A percentile compares a stretch with the other conserved stretches of the same genome.
phyloP scores from a whole-genome alignment of 1,140 invertebrate genomes.

The Penaeus indicus region DNA sequence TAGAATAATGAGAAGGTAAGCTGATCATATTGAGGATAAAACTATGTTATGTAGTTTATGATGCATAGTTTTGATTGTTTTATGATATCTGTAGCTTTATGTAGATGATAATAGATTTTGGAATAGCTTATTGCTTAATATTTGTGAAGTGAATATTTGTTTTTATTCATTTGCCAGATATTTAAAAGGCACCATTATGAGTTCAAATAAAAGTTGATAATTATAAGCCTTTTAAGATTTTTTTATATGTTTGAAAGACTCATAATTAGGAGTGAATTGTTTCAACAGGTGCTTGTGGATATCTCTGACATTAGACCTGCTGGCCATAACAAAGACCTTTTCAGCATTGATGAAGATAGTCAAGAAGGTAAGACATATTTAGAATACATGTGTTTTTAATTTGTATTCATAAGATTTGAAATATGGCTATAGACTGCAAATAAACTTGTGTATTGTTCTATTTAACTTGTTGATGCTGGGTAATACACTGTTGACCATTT shows the following conservation, averaged over 20 bases:
- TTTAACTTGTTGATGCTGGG: no score
- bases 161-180: no score
- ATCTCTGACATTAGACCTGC: slow-evolving; percentile 69
- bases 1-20: not conserved
- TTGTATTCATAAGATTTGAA: slow-evolving; percentile 68
- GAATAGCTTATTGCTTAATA: no score
- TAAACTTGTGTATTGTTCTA: not conserved
- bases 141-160: no score
- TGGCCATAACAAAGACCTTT: slow-evolving; percentile 71
- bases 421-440: not conserved
- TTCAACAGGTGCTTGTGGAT: slow-evolving; percentile 58
- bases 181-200: no score
- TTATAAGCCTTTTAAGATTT: not conserved
- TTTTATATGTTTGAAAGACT: not conserved
- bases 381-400: slow-evolving; percentile 65
- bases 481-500: no score
- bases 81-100: no score
- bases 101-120: no score
- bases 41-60: not conserved
- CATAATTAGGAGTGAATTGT: not conserved
- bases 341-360: slow-evolving; percentile 72
- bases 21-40: not conserved
- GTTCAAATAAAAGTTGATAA: no score
- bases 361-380: slow-evolving; percentile 69
- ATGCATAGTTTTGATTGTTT: no score